A percentile compares a stretch with the other conserved stretches of the same genome.
phyloP scores from a whole-genome alignment of 2,113 vertebrate species.

The Lethenteron reissneri region DNA sequence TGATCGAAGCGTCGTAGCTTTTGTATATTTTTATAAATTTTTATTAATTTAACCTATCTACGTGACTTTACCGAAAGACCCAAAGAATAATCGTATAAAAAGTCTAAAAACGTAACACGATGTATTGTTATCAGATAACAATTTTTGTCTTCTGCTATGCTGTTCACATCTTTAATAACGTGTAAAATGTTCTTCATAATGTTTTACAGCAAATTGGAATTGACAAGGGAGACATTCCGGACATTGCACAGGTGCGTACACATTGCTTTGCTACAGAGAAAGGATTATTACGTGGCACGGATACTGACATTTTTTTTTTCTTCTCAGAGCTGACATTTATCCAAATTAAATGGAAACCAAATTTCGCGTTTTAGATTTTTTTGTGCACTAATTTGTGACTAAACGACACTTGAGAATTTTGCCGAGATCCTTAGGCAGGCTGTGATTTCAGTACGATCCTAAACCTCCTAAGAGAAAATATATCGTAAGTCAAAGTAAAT shows the following conservation, averaged over 20 bases:
- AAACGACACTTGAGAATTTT: too few species aligned
- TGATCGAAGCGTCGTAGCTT: not conserved
- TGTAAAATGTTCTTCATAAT: conserved; percentile 13
- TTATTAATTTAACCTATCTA: not conserved
- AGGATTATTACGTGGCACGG: not conserved
- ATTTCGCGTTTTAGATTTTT: too few species aligned
- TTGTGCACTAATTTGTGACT: too few species aligned
- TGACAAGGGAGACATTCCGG: conserved; percentile 95
- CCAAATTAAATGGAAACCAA: too few species aligned
- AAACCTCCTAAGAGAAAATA: too few species aligned
- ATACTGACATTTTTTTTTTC: not conserved
- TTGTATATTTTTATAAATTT: not conserved
- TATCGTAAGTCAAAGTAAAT: too few species aligned
- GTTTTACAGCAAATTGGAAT: conserved; percentile 80
- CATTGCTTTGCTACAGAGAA: not conserved
- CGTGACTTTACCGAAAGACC: not conserved
- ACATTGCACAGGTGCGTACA: conserved; percentile 77
- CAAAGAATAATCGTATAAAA: not conserved
- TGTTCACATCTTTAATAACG: too few species aligned
- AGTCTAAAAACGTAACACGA: not conserved
- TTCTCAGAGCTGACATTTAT: too few species aligned
- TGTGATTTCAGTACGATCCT: too few species aligned
- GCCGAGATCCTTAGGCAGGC: too few species aligned
- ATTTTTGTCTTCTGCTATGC: too few species aligned
- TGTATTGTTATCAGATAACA: not conserved